Base-by-base conservation (phyloP, 1,140 invertebrate genomes). In the Lepidurus packardi region DNA sequence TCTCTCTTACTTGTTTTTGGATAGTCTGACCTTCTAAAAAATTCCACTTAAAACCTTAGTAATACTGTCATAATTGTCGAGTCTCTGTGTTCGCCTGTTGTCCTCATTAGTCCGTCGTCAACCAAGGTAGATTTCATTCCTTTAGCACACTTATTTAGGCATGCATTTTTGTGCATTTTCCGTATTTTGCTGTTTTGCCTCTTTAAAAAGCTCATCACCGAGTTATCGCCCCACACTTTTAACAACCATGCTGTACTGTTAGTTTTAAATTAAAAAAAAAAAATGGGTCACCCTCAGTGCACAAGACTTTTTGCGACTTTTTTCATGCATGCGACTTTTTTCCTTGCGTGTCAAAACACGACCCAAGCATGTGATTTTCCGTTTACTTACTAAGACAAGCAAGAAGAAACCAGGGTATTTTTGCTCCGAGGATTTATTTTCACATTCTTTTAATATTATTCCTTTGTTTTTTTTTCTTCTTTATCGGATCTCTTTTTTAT, bases 401-500 rank as follows among this genome's bases (percentile, higher is more conserved):
- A 65, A 65, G 16, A 65, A 11, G 53, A 65, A 13, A 21, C 21
- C 21, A 65, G n/a, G 53, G 21, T 65, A 65, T 65, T 65, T 65
- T 65, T 65, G 53, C 53, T 65, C 7, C 53, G 16, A 65, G 53
- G 53, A 65, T 65, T 65, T 65, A 65, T 65, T 65, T 47, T 65
- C 53, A n/a, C 7, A 65, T 65, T 65, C 53, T 65, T 65, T 65
- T 65, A 65, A 65, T 65, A 65, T 65, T 65, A 65, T 65, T 65
- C 53, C 53, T 16, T 65, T 74, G 74, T 77, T 73, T 65, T 74
- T 78, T 77, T 73, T 73, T 77, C 42, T 34, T 77, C 65, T 24
- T 43, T 77, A 53, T 77, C 42, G 45, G 16, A 25, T 73, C 43
- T 77, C 24, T 76, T 11, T 24, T 41, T 77, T 65, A 75, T 42